phyloP scores from a whole-genome alignment of 2,888 invertebrate species.

The Ephialtes manifestator region DNA sequence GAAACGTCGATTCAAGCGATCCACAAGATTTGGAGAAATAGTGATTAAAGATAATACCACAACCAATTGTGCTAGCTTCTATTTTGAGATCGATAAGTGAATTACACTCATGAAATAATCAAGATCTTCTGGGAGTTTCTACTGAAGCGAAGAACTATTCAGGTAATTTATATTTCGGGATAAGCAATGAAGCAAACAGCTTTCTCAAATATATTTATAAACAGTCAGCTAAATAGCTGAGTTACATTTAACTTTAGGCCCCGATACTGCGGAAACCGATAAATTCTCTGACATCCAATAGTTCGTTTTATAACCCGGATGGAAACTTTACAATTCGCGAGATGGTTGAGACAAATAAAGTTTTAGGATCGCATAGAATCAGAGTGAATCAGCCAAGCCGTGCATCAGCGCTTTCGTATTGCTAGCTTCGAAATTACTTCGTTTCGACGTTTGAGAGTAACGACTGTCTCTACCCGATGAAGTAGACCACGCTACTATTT shows the following conservation, averaged over 20 bases:
- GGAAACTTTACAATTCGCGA: neutral
- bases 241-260: neutral
- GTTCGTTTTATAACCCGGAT: neutral
- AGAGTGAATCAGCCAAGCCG: slow-evolving; percentile 37
- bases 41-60: too few species aligned
- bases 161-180: neutral
- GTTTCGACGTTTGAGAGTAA: slow-evolving; percentile 7
- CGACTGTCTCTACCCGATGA: neutral
- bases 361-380: neutral
- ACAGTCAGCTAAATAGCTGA: too few species aligned
- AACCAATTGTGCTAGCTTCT: too few species aligned
- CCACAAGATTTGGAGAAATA: too few species aligned
- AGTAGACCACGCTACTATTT: neutral
- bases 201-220: too few species aligned
- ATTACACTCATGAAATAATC: neutral
- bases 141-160: neutral
- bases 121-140: neutral
- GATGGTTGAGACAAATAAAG: neutral
- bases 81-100: neutral
- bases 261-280: neutral
- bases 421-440: neutral
- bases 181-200: neutral
- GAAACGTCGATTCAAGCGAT: too few species aligned
- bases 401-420: slow-evolving; percentile 4
- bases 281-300: neutral